Evolutionary conservation across 1,140 invertebrate species (phyloP).

Genomic region (Diabrotica undecimpunctata): DNA sequence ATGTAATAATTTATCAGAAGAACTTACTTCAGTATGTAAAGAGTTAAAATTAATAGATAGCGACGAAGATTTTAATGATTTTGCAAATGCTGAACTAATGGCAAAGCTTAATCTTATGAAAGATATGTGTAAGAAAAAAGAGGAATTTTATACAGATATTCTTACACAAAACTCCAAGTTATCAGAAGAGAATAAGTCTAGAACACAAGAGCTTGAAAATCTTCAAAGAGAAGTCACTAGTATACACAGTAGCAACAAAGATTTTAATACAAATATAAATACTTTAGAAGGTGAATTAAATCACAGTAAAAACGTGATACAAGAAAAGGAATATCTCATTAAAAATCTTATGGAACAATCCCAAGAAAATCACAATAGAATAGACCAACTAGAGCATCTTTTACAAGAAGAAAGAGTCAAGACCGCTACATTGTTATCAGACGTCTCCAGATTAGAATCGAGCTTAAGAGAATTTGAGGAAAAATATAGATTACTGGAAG

Average conservation of each 20-base stretch:
- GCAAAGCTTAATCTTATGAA: neutral
- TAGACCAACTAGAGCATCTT: constrained; percentile 15
- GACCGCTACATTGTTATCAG: constrained; percentile 16
- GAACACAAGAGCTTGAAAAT: neutral
- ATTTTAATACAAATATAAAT: neutral
- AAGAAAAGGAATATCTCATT: constrained; percentile 28
- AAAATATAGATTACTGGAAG: constrained; percentile 23
- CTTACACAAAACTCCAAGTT: neutral
- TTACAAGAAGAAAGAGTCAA: constrained; percentile 24
- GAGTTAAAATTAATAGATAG: constrained; percentile 9
- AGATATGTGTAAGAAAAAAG: neutral
- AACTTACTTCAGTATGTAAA: constrained; percentile 29
- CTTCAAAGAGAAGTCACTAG: neutral
- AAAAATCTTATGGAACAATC: constrained; percentile 23
- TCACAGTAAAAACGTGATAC: constrained; percentile 23
- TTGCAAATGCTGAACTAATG: neutral
- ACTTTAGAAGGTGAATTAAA: neutral
- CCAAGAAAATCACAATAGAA: constrained; percentile 19
- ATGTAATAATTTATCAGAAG: constrained; percentile 22
- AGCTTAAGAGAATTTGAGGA: constrained; percentile 23
- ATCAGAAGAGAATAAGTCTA: neutral
- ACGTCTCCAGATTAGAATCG: constrained; percentile 26
- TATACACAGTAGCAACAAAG: neutral
- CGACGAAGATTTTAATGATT: neutral
- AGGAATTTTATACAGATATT: neutral